Conservation (phyloP, 2,113 vertebrate species). For the Stegostoma tigrinum region DNA sequence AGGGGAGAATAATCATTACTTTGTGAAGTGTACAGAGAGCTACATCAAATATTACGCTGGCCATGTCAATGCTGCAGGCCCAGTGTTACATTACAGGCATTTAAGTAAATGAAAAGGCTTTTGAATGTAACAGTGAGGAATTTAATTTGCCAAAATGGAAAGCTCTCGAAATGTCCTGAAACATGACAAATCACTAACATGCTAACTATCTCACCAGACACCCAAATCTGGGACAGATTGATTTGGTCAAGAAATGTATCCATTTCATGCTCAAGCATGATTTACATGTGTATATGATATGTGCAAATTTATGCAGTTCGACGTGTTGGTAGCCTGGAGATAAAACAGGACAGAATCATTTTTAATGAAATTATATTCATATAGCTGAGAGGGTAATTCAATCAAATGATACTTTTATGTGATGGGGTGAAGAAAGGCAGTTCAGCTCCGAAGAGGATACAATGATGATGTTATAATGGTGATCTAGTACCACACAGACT, state of each 20-base stretch:
- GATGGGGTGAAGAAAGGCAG: neutral
- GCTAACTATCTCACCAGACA: neutral
- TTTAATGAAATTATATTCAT: constrained; percentile 29
- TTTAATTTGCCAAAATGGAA: constrained; percentile 7
- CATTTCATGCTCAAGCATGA: neutral
- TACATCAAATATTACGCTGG: neutral
- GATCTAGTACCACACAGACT: neutral
- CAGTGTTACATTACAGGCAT: neutral
- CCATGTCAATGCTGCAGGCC: neutral
- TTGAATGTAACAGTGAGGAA: neutral
- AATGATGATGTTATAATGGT: constrained; percentile 7
- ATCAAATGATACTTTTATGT: constrained; percentile 4
- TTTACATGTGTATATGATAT: constrained; percentile 24
- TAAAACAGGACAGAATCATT: constrained; percentile 23
- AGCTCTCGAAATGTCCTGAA: neutral
- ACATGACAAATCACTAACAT: neutral
- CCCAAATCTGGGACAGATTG: neutral
- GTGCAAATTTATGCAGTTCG: constrained; percentile 29
- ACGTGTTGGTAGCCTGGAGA: constrained; percentile 1
- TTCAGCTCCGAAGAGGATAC: neutral
- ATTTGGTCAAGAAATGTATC: constrained; percentile 1
- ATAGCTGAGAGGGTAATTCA: constrained; percentile 31
- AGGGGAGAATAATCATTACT: neutral
- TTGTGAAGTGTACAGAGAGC: neutral
- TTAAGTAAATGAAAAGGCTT: neutral